Evolutionary conservation across 2,797 vertebrate species (phyloP).

Genomic region (Hybognathus amarus): DNA sequence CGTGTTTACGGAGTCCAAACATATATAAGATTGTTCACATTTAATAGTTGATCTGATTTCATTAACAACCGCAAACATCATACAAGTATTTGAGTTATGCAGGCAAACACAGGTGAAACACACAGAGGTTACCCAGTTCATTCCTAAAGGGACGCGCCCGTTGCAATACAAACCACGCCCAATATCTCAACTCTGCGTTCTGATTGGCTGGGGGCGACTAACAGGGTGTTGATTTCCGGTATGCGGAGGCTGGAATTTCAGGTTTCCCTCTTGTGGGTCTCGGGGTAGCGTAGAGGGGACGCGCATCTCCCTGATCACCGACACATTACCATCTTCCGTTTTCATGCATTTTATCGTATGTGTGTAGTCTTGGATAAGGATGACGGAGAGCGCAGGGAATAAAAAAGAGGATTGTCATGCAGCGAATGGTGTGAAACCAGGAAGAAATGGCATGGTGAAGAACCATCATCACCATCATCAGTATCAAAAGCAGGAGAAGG

Average conservation of each 20-base stretch:
- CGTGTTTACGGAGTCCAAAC: not conserved
- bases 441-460: conserved; percentile 69
- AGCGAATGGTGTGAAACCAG: conserved; percentile 72
- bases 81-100: not conserved
- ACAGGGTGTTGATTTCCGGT: conserved; percentile 74
- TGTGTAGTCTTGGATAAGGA: conserved; percentile 55
- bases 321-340: conserved; percentile 60
- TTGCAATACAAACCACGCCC: conserved; percentile 17
- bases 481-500: conserved; percentile 64
- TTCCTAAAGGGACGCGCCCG: conserved; percentile 51
- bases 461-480: conserved; percentile 61
- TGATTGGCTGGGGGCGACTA: conserved; percentile 55
- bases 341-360: conserved; percentile 67
- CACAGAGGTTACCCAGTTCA: conserved; percentile 57
- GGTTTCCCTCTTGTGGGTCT: conserved; percentile 57
- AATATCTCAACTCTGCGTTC: not conserved
- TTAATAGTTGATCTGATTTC: not conserved
- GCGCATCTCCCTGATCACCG: conserved; percentile 61
- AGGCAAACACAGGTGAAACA: conserved; percentile 21
- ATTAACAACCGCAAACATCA: not conserved
- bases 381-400: conserved; percentile 74
- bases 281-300: conserved; percentile 54
- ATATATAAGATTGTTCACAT: not conserved
- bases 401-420: conserved; percentile 65
- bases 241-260: conserved; percentile 67